Base-by-base conservation (phyloP, 1,140 invertebrate genomes). In the Drosophila lowei region DNA sequence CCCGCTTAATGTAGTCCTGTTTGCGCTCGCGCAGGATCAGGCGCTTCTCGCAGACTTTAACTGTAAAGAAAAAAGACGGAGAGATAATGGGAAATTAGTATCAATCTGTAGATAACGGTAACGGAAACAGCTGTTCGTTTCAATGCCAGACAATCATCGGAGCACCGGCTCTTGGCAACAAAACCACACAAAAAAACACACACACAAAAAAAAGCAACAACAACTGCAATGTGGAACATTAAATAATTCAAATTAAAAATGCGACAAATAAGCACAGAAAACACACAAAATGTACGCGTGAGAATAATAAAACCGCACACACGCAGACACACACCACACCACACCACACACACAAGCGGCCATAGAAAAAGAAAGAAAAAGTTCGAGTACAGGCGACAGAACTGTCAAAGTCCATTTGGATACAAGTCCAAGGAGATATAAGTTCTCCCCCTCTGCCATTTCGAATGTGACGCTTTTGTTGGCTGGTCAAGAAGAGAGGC, bases 11-110 rank as follows among this genome's bases (percentile, higher is more conserved):
- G 91, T 98, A 98, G 80, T 98, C 95, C 56, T 95, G 95, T 92
- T 99, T 99, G 79, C 96, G 96, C 91, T 99, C 98, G 56, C 95
- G 94, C 61, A 98, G 94, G 54, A 99, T 98, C 89, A 98, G 95
- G 11, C 94, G 93, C 92, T 99, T 99, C 73, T 98, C 96, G 92
- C 98, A 96, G 1, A 99, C 97, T 94, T 99, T 99, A 88, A 99
- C 97, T 98, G 93, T 38, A 94, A 94, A 58, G 18, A 58, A 6
- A 54, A 6, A 6, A 16, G 28, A n/a, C 8, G 7, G 4, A 3
- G 9, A 11, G 11, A 28, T 42, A 6, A 18, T 16, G 21, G 25
- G 25, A n/a, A 47, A 38, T 56, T 42, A 66, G 38, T 44, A 44
- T 42, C 4, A 21, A 21, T 15, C 55, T 7, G 25, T 6, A 15